These are phyloP conservation scores for Esox masquinongy DNA, from an alignment of 2,797 vertebrate species.

Conservation along the genomic window DNA sequence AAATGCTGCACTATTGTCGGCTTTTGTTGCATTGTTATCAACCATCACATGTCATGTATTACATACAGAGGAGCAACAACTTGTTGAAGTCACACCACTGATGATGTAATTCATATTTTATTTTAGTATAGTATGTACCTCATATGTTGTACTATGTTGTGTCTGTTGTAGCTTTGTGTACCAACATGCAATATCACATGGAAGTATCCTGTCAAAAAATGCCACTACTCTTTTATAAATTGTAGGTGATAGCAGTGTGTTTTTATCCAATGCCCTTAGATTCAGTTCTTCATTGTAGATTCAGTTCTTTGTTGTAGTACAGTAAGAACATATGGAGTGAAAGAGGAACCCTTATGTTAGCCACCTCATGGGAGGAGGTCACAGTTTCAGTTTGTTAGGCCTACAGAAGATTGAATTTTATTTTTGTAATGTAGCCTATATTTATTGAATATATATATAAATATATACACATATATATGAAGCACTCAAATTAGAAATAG, in stretches of 20 bases:
- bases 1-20: conserved; percentile 5
- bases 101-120: background rate
- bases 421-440: conserved; percentile 40
- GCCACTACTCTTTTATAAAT: background rate
- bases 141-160: background rate
- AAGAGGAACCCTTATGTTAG: conserved; percentile 1
- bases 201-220: background rate
- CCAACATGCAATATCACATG: background rate
- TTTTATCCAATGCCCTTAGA: background rate
- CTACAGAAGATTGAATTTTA: conserved; percentile 38
- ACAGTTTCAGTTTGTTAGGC: conserved; percentile 9
- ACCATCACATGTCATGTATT: conserved; percentile 24
- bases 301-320: conserved; percentile 1
- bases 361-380: background rate
- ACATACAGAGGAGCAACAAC: background rate
- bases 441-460: conserved; percentile 44
- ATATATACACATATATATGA: background rate
- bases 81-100: background rate
- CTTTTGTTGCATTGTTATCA: background rate
- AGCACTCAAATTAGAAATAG: conserved; percentile 39
- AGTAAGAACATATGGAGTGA: background rate
- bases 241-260: conserved; percentile 5
- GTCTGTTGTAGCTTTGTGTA: conserved; percentile 1
- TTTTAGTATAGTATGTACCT: conserved; percentile 3
- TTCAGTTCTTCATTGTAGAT: conserved; percentile 1